Conservation (phyloP, 1,140 invertebrate genomes). For the Drosophila pandora region DNA sequence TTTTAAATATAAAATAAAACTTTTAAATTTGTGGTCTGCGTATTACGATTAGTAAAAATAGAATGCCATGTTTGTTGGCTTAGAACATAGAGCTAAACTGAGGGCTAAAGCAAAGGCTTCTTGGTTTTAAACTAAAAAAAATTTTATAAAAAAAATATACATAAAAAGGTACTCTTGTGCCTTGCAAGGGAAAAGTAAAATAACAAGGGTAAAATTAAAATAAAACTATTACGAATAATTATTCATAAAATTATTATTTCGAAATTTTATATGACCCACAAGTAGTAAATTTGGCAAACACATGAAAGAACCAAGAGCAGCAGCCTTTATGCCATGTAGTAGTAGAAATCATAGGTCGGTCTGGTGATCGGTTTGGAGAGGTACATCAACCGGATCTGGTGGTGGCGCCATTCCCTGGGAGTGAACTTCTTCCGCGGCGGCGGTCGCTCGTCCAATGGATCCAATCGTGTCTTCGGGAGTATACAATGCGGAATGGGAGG, state of each 20-base stretch:
- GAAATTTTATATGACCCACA: not conserved
- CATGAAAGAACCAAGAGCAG: constrained; percentile 2
- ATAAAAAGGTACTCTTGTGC: too few species aligned
- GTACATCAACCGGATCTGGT: constrained; percentile 51
- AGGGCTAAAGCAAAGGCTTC: not conserved
- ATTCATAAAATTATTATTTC: not conserved
- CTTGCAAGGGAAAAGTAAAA: too few species aligned
- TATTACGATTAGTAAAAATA: not conserved
- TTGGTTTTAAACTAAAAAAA: not conserved
- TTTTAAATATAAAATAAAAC: not conserved
- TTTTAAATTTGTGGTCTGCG: not conserved
- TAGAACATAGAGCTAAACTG: not conserved
- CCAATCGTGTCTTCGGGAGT: constrained; percentile 6
- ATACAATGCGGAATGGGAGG: constrained; percentile 44
- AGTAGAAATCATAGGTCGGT: not conserved
- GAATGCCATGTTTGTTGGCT: not conserved
- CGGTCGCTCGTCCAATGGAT: constrained; percentile 30
- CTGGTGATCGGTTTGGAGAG: constrained; percentile 41
- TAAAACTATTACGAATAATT: not conserved
- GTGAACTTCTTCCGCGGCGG: constrained; percentile 49
- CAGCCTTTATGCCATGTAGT: constrained; percentile 1
- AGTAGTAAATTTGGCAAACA: not conserved
- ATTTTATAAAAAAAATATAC: too few species aligned
- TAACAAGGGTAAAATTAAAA: too few species aligned
- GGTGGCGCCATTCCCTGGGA: constrained; percentile 38